Conservation (phyloP, 2,888 invertebrate genomes). For the Drosophila koepferae region DNA sequence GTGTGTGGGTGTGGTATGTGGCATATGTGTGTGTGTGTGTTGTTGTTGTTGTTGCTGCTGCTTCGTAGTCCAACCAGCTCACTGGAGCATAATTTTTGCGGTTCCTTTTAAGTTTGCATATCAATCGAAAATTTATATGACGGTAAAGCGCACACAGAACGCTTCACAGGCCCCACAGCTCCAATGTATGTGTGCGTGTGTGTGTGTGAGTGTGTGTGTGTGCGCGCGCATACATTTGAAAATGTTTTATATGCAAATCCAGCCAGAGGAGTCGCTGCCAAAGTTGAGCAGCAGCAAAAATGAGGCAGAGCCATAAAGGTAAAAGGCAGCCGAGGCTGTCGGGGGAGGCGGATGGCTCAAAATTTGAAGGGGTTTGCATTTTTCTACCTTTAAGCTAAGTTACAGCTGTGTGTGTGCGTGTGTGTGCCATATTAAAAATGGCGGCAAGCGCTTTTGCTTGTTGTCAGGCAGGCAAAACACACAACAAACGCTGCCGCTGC, state of each 20-base stretch:
- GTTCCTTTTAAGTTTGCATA: conserved; percentile 84
- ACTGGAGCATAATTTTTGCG: conserved; percentile 83
- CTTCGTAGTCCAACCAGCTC: conserved; percentile 67
- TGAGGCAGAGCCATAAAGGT: conserved; percentile 49
- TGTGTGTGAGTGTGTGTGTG: conserved; percentile 35
- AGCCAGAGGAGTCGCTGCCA: conserved; percentile 39
- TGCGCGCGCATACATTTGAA: conserved; percentile 75
- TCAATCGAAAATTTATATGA: conserved; percentile 83
- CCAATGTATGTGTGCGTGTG: conserved; percentile 33
- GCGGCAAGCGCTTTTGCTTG: conserved; percentile 68
- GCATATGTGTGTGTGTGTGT: neutral
- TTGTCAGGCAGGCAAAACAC: conserved; percentile 49
- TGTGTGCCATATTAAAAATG: conserved; percentile 81
- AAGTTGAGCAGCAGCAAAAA: conserved; percentile 39
- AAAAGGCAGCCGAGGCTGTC: conserved; percentile 15
- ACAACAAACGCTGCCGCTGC: conserved; percentile 47
- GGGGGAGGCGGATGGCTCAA: neutral
- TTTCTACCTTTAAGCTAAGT: conserved; percentile 58
- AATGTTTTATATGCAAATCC: conserved; percentile 79
- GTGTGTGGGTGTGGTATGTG: neutral
- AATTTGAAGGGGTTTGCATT: conserved; percentile 24
- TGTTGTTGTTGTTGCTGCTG: conserved; percentile 1
- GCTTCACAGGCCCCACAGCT: conserved; percentile 9
- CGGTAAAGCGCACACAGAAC: conserved; percentile 62
- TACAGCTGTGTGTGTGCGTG: conserved; percentile 34